These are phyloP conservation scores for Chrysolina oricalcia DNA, from an alignment of 2,888 invertebrate species.

Conservation along the genomic window DNA sequence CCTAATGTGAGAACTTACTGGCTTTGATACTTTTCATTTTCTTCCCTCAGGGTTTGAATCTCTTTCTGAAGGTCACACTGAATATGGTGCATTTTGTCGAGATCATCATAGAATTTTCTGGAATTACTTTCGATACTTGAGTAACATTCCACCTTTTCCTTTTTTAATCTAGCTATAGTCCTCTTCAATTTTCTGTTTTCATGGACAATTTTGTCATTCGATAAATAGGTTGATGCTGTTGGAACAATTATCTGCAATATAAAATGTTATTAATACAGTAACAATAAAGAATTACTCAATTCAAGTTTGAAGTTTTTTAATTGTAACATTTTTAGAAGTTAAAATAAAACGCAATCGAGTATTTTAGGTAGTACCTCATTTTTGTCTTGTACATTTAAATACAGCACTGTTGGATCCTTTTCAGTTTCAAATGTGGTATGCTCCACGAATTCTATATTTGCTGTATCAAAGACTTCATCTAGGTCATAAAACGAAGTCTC, in stretches of 20 bases:
- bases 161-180: constrained; percentile 7
- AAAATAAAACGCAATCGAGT: background rate
- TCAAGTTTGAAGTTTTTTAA: background rate
- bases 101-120: constrained; percentile 17
- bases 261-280: background rate
- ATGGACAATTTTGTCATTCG: background rate
- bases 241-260: background rate
- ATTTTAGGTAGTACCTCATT: background rate
- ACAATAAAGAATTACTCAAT: background rate
- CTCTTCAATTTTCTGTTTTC: constrained; percentile 13
- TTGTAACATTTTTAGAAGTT: too few species aligned
- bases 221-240: background rate
- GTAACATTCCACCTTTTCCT: background rate
- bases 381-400: background rate
- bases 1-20: constrained; percentile 18
- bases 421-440: constrained; percentile 1
- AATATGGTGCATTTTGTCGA: constrained; percentile 21
- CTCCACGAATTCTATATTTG: background rate
- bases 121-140: constrained; percentile 7
- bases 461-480: background rate
- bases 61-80: constrained; percentile 11
- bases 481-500: background rate
- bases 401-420: background rate
- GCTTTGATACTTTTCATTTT: constrained; percentile 18
- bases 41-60: background rate